phyloP scores from a whole-genome alignment of 1,140 invertebrate genomes.

The Lucilia cuprina region DNA sequence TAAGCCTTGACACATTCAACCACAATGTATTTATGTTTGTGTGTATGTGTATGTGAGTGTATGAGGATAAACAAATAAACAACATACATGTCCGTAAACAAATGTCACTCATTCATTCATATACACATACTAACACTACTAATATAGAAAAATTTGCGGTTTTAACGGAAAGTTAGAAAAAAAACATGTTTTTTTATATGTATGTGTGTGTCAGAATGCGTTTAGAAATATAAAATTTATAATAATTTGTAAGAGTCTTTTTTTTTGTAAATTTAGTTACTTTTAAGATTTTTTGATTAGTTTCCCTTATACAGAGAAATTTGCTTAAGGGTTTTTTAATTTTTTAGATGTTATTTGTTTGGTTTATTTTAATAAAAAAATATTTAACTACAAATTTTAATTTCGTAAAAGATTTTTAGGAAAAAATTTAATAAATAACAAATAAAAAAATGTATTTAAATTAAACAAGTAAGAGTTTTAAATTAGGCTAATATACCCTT shows the following conservation, averaged over 20 bases:
- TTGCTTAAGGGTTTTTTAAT: not conserved
- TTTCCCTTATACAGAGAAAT: not conserved
- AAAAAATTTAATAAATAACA: too few relatives aligned
- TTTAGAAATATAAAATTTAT: not conserved
- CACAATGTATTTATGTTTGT: conserved; percentile 6
- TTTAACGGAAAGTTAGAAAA: conserved; percentile 1
- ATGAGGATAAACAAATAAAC: not conserved
- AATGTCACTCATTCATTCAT: not conserved
- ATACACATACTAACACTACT: too few relatives aligned
- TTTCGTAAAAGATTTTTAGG: too few relatives aligned
- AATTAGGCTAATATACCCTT: too few relatives aligned
- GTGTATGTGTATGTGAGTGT: not conserved
- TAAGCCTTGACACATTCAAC: conserved; percentile 33
- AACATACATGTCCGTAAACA: not conserved
- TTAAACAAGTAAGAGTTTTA: too few relatives aligned
- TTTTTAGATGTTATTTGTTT: not conserved
- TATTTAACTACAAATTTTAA: too few relatives aligned
- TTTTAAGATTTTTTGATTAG: conserved; percentile 12
- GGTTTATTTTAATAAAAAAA: too few relatives aligned
- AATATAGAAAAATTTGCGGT: conserved; percentile 5
- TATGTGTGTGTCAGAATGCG: not conserved
- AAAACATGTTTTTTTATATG: not conserved
- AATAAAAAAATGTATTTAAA: too few relatives aligned
- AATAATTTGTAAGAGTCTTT: not conserved
- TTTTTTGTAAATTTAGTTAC: not conserved